phyloP scores from a whole-genome alignment of 2,888 invertebrate species.

The Scelioninae gen. 1 region DNA sequence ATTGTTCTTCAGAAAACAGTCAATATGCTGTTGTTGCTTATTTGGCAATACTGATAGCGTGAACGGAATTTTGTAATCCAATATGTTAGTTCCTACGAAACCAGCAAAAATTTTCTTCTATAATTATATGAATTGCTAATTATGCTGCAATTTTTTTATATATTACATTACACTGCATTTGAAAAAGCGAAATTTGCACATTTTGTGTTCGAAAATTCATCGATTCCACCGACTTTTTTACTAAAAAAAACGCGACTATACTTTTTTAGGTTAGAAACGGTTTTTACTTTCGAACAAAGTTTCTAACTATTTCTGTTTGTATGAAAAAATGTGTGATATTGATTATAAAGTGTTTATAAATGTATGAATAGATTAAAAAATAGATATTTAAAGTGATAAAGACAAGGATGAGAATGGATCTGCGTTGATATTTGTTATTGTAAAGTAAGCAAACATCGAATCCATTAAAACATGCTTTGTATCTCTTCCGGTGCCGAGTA shows the following conservation, averaged over 20 bases:
- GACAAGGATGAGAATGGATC: background rate
- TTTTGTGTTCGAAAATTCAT: too few relatives aligned
- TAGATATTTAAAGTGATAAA: background rate
- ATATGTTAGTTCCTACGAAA: background rate
- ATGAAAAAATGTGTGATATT: too few relatives aligned
- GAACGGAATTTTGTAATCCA: constrained; percentile 11
- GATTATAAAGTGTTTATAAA: too few relatives aligned
- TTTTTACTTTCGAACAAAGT: too few relatives aligned
- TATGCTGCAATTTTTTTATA: background rate
- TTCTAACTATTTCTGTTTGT: too few relatives aligned
- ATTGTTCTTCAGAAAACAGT: constrained; percentile 20
- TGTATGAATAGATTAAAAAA: background rate
- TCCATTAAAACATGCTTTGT: constrained; percentile 65
- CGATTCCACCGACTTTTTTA: too few relatives aligned
- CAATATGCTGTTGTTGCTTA: constrained; percentile 17
- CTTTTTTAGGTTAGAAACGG: too few relatives aligned
- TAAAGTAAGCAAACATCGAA: constrained; percentile 57
- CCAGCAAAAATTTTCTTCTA: background rate
- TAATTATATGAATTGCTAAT: background rate
- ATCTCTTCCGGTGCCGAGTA: constrained; percentile 60
- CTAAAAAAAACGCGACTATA: too few relatives aligned
- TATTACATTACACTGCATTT: background rate
- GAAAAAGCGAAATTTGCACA: too few relatives aligned
- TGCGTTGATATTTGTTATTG: constrained; percentile 44
- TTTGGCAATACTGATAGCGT: constrained; percentile 26